phyloP scores from a whole-genome alignment of 2,888 invertebrate species.

The Cremastinae sp. region DNA sequence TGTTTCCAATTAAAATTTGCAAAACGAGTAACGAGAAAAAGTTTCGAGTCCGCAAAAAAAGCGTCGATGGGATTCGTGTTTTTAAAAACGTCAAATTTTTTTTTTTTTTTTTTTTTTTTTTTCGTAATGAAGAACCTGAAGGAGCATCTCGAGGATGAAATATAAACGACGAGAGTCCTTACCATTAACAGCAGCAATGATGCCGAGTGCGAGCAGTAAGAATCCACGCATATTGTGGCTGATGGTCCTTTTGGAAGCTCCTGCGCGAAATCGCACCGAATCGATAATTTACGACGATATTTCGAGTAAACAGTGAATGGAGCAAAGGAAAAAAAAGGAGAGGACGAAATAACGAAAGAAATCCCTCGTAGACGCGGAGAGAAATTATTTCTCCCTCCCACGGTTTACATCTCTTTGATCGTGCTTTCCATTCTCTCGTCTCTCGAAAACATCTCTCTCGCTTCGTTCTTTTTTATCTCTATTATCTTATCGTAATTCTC shows the following conservation, averaged over 20 bases:
- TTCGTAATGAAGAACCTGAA: not conserved
- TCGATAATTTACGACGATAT: conserved; percentile 14
- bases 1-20: too few relatives aligned
- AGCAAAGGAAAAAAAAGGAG: not conserved
- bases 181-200: conserved; percentile 74
- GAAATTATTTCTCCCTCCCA: not conserved
- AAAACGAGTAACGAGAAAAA: too few relatives aligned
- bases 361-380: not conserved
- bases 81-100: too few relatives aligned
- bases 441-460: not conserved
- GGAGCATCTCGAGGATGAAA: not conserved
- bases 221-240: conserved; percentile 68
- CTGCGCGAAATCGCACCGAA: conserved; percentile 32
- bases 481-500: too few relatives aligned
- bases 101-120: too few relatives aligned
- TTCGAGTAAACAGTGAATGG: not conserved
- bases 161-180: conserved; percentile 60
- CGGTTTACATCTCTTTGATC: not conserved
- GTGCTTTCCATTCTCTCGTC: not conserved
- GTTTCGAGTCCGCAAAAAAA: too few relatives aligned
- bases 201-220: conserved; percentile 71
- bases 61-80: too few relatives aligned
- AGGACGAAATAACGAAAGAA: conserved; percentile 11
- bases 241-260: conserved; percentile 33
- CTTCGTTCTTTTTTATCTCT: too few relatives aligned